These are phyloP conservation scores for Corythornis leucogaster DNA, from an alignment of 2,797 vertebrate species.

Conservation along the genomic window DNA sequence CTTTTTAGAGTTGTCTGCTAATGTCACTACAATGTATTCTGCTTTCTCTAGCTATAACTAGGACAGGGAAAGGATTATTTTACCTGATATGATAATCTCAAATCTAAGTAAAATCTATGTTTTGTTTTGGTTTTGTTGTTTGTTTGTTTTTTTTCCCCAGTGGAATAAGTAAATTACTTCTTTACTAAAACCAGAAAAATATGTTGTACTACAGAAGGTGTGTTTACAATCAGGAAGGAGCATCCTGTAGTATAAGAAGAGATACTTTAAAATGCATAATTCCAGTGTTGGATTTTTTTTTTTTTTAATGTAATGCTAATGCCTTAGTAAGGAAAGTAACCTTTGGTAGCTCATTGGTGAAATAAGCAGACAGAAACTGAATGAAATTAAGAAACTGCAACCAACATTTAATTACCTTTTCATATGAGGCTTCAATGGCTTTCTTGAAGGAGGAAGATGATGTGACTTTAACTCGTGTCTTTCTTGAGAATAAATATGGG, in stretches of 20 bases:
- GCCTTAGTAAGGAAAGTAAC: background rate
- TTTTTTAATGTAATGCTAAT: background rate
- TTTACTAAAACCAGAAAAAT: background rate
- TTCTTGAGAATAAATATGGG: slow-evolving; percentile 56
- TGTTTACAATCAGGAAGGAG: background rate
- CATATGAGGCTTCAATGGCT: slow-evolving; percentile 84
- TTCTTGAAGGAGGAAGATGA: slow-evolving; percentile 69
- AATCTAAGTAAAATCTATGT: background rate
- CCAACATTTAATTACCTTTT: slow-evolving; percentile 77
- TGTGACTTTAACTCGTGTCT: rapidly evolving
- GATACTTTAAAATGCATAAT: background rate
- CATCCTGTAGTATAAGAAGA: background rate
- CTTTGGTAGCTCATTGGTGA: background rate
- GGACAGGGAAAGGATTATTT: background rate
- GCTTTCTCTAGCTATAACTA: background rate
- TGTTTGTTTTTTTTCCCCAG: background rate
- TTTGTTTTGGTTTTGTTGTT: background rate
- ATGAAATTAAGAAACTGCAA: background rate
- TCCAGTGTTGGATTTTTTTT: background rate
- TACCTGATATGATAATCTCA: background rate
- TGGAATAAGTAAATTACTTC: background rate
- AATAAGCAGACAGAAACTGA: background rate
- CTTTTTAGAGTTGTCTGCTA: background rate
- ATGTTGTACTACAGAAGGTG: background rate
- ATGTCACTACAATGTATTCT: background rate